These are phyloP conservation scores for Prionace glauca DNA, from an alignment of 2,797 vertebrate species.

Conservation along the genomic window DNA sequence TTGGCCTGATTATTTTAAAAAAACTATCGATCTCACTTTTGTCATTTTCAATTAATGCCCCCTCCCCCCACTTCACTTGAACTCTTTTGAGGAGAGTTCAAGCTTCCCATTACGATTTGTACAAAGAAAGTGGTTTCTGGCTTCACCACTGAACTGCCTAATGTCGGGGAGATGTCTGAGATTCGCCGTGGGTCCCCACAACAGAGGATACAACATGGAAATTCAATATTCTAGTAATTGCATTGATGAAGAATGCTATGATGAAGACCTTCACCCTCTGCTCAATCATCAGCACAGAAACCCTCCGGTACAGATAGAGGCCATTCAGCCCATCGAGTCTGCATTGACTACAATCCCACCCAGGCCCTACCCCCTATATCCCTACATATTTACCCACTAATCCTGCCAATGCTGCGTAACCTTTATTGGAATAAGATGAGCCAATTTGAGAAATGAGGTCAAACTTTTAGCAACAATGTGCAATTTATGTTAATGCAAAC, in stretches of 20 bases:
- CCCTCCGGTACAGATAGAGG: no score
- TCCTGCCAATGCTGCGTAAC: not conserved
- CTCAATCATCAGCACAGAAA: no score
- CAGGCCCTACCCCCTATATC: no score
- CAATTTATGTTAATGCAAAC: not conserved
- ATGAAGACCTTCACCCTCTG: no score
- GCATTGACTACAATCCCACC: no score
- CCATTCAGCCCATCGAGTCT: no score
- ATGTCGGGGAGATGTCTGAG: not conserved
- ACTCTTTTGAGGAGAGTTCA: not conserved
- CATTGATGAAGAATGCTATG: not conserved
- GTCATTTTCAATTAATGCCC: not conserved
- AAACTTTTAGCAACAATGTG: not conserved
- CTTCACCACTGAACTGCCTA: not conserved
- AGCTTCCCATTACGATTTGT: not conserved
- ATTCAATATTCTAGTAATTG: not conserved
- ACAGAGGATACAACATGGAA: not conserved
- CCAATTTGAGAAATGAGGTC: not conserved
- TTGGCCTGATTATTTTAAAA: not conserved
- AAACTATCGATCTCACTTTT: not conserved
- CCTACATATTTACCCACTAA: no score
- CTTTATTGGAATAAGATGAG: not conserved
- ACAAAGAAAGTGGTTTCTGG: not conserved
- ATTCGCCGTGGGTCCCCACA: not conserved
- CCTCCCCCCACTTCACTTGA: not conserved